Base-by-base conservation (phyloP, 2,113 vertebrate genomes). In the Clarias gariepinus region DNA sequence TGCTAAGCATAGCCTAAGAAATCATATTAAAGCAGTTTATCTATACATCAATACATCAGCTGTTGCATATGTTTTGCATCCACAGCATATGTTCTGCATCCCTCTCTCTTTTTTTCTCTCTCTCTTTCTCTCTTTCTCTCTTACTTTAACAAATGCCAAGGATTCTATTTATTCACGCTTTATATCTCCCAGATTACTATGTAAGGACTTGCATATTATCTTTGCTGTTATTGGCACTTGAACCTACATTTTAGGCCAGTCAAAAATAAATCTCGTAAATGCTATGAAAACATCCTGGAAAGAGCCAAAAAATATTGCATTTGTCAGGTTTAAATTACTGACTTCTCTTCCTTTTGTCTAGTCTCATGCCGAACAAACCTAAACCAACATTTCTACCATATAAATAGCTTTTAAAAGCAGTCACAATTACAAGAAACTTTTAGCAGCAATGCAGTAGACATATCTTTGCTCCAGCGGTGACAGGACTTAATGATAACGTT, bases 151-250 rank as follows among this genome's bases (percentile, higher is more conserved):
- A 66, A 85, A 83, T 41, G 23, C n/a, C 18, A 60, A 61, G 36
- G 19, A 61, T 21, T 11, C 61, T 41, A 61, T 41, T 81, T 36
- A 61, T 55, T 81, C 33, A 21, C 4, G 0, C 57, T 61, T 33
- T 81, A 41, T 81, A 81, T 81, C 57, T 61, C 10, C 57, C 30
- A 81, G 30, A 61, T 41, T 81, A 81, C 78, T 61, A 61, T 81
- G 30, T 81, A 61, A 81, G 30, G 30, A 5, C 30, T 81, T 81
- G 28, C 58, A 41, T 6, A 81, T 61, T 36, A 81, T 61, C 11
- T 61, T 15, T 81, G 78, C 58, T 81, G 78, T 81, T 61, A 25
- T 41, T 81, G 78, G 78, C 78, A 81, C 21, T 25, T 36, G 4
- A 36, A 61, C 57, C 78, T 81, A 61, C 11, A 41, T 81, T 81